Conservation (phyloP, 2,113 vertebrate species). For the Trochalopteron elliotii region DNA sequence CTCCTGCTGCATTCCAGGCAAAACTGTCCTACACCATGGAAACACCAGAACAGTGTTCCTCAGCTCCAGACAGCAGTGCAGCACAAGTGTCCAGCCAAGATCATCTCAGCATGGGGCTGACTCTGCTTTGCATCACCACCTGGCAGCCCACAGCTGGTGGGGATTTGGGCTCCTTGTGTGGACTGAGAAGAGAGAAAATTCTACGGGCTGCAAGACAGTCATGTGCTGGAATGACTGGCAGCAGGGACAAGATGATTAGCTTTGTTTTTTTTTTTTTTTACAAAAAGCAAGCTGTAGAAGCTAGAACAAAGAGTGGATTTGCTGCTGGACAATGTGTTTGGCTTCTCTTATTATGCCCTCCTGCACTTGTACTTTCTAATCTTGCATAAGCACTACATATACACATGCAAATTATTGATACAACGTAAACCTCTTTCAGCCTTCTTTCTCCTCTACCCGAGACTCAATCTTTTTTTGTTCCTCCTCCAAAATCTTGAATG, state of each 20-base stretch:
- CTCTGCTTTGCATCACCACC: background rate
- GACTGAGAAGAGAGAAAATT: background rate
- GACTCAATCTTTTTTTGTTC: background rate
- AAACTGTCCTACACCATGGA: fast-evolving
- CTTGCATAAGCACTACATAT: background rate
- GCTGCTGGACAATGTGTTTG: background rate
- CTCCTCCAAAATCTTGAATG: background rate
- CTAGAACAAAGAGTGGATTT: background rate
- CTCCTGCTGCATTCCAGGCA: background rate
- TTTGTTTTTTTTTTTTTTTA: background rate
- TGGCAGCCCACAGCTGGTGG: background rate
- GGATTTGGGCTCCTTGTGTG: background rate
- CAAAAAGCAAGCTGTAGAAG: background rate
- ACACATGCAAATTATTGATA: background rate
- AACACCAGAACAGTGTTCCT: background rate
- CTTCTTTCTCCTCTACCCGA: background rate
- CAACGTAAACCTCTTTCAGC: background rate
- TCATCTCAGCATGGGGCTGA: background rate
- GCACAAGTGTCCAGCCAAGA: background rate
- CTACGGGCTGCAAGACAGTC: background rate
- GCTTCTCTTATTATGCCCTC: background rate
- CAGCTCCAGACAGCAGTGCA: background rate
- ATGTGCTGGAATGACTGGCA: background rate
- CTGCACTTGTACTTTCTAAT: background rate
- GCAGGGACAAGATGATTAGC: background rate